Base-by-base conservation (phyloP, 2,797 vertebrate species). In the Onychomys torridus region DNA sequence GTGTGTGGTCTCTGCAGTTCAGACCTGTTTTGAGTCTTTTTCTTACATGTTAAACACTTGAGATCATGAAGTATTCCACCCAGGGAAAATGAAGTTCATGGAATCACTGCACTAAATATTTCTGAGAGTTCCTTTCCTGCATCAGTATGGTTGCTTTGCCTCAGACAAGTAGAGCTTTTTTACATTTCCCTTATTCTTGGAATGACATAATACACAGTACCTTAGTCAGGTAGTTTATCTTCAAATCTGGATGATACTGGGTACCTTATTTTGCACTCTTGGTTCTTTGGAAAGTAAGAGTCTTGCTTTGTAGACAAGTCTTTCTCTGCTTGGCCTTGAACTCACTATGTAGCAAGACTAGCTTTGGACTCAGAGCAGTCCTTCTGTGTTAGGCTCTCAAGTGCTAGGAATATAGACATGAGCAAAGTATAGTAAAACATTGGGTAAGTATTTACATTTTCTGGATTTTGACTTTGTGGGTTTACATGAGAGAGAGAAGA, bases 401-500 rank as follows among this genome's bases (percentile, higher is more conserved):
- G 46, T 37, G 23, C 16, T 73, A n/a, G 3, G 43, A 52, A 69
- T n/a, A 71, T 16, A 87, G 49, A n/a, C 46, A 2, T 43, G 67
- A 73, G n/a, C 86, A 55, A 75, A 75, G n/a, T 82, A 82, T 21
- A 43, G 17, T 69, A 88, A 32, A 86, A 85, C 21, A 63, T 27
- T 43, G 43, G 34, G 14, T 65, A 95, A 75, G 14, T 77, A 34
- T 84, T 95, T 71, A 61, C 59, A 0, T 32, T 52, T 55, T 77
- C 17, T 95, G 85, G 25, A 40, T 59, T 95, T 96, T 96, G 59
- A 55, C 43, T 81, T 65, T 93, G 85, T 83, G 19, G 34, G 23
- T 71, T 90, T 90, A 81, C 7, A 2, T 55, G 52, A 92, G 29
- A 94, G 55, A 59, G 23, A 93, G 55, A 59, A 59, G 19, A 61